These are phyloP conservation scores for Chymomyza caudatula DNA, from an alignment of 2,888 invertebrate genomes.

Conservation along the genomic window DNA sequence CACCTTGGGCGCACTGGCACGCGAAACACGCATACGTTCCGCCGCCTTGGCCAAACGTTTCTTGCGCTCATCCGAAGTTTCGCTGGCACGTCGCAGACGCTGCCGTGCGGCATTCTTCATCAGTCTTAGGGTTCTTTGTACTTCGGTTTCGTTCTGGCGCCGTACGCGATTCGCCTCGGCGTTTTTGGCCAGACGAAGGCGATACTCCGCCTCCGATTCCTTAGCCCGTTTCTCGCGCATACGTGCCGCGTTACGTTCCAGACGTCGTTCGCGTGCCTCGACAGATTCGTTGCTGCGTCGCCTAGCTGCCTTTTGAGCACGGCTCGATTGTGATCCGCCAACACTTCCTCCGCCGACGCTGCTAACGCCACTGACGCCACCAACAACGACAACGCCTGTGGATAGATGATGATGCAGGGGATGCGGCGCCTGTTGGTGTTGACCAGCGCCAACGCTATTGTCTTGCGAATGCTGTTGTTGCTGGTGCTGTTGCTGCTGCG, in stretches of 20 bases:
- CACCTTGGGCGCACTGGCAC: conserved; percentile 77
- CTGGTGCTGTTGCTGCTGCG: conserved; percentile 43
- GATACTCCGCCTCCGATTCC: conserved; percentile 76
- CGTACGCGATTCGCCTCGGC: conserved; percentile 78
- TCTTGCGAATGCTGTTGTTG: conserved; percentile 39
- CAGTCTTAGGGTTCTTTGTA: conserved; percentile 78
- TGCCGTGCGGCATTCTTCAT: conserved; percentile 78
- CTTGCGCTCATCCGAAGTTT: conserved; percentile 76
- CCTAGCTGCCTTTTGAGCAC: conserved; percentile 73
- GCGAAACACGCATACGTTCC: conserved; percentile 76
- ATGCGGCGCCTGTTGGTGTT: conserved; percentile 49
- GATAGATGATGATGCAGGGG: conserved; percentile 74
- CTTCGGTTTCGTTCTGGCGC: conserved; percentile 78
- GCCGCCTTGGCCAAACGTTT: conserved; percentile 77
- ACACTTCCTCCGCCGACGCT: background rate
- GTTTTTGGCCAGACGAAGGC: conserved; percentile 76
- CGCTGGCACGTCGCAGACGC: conserved; percentile 76
- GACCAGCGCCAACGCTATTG: conserved; percentile 27
- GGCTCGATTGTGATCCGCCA: conserved; percentile 54
- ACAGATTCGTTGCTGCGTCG: conserved; percentile 78
- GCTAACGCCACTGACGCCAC: conserved; percentile 5
- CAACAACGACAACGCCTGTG: conserved; percentile 50
- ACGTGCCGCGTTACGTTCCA: conserved; percentile 77
- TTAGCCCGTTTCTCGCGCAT: conserved; percentile 78
- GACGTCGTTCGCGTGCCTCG: conserved; percentile 76